These are phyloP conservation scores for Pachydiplax longipennis DNA, from an alignment of 2,888 invertebrate species.

Conservation along the genomic window DNA sequence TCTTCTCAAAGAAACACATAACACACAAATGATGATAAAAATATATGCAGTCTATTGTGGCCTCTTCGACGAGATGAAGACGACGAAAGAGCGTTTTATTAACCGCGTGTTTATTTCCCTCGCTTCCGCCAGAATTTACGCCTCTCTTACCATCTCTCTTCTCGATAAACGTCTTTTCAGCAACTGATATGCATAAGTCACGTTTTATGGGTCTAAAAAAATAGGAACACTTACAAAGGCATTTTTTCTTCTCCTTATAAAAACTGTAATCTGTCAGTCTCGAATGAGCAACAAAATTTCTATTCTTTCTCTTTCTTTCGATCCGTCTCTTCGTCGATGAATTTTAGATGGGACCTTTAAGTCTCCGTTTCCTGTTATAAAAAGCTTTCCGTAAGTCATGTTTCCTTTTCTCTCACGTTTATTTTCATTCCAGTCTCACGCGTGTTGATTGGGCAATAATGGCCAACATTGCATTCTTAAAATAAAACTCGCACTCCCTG, in stretches of 20 bases:
- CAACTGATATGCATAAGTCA: constrained; percentile 22
- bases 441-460: constrained; percentile 8
- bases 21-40: not conserved
- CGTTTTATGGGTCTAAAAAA: not conserved
- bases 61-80: not conserved
- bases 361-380: not conserved
- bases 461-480: constrained; percentile 31
- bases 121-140: constrained; percentile 10
- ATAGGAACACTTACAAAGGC: not conserved
- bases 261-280: not conserved
- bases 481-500: not conserved
- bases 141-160: not conserved
- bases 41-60: constrained; percentile 32
- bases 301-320: not conserved
- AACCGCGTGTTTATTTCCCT: constrained; percentile 8
- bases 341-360: not conserved
- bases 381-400: not conserved
- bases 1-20: not conserved
- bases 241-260: not conserved
- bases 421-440: not conserved
- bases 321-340: not conserved
- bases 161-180: not conserved
- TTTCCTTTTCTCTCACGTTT: not conserved
- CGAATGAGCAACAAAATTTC: not conserved
- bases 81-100: constrained; percentile 7